Evolutionary conservation across 1,140 invertebrate genomes (phyloP), one percentile per base, ranked within the genome.

Genomic region (Penaeus japonicus): DNA sequence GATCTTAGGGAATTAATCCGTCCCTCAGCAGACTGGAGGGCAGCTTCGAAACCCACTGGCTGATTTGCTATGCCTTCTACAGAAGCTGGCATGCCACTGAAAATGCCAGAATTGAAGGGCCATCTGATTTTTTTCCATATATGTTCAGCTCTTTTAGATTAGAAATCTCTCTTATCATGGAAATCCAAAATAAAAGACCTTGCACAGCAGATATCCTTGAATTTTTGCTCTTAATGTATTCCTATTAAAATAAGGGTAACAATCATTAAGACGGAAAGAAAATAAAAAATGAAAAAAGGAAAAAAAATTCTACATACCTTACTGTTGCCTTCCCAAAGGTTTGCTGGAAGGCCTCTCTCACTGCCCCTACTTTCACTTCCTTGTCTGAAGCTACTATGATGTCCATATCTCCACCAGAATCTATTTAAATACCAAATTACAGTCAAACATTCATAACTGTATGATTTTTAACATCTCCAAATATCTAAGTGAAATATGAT

Each of bases 321-420:
- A 97, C 95, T 91, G 95, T 96, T 18, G 96, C 96, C 93, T 95
- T 95, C 32, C 96, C 96, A 94, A 97, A 97, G 7, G 96, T 94
- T 85, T 93, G 92, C 92, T 97, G 96, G 91, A 97, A 97, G 89
- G 96, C 96, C 92, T 97, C 96, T 91, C 96, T 94, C n/a, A 97
- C 92, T 18, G 96, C 94, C 90, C 95, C 95, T 53, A 97, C 93
- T 93, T 96, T 96, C 1, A 94, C 94, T 91, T 97, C 96, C 92
- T 96, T 96, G 85, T 95, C 94, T 10, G 96, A 96, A 54, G 96
- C 95, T 17, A 97, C 96, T 59, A 96, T 92, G 24, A 97, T 92
- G 91, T 96, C 94, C 18, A 96, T 92, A 92, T 96, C 96, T 75
- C 96, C 96, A 55, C 96, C 96, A 91, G 95, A 96, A 93, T 95